Evolutionary conservation across 2,113 vertebrate genomes (phyloP).

Genomic region (Daboia siamensis): DNA sequence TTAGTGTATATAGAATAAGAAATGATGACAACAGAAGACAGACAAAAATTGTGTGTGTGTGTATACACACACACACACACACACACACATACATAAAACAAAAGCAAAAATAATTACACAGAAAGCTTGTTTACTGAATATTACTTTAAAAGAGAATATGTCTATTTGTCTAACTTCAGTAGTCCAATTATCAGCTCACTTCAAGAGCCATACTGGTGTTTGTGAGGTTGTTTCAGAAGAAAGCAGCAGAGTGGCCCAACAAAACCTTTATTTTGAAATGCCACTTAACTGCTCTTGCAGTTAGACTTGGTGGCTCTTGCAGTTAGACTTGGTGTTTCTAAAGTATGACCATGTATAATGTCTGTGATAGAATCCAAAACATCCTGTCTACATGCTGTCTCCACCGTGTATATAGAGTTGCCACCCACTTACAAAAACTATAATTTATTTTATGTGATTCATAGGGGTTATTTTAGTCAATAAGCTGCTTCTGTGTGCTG

Average conservation of each 20-base stretch:
- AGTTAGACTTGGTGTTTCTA: not conserved
- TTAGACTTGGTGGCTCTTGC: not conserved
- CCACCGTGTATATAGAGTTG: not conserved
- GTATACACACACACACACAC: too few relatives aligned
- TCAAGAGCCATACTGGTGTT: not conserved
- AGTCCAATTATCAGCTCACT: not conserved
- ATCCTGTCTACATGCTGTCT: not conserved
- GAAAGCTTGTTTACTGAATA: not conserved
- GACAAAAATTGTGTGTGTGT: too few relatives aligned
- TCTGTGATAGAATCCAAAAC: not conserved
- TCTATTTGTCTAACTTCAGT: not conserved
- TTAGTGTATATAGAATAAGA: constrained; percentile 27
- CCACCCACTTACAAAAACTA: not conserved
- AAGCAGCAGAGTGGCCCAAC: too few relatives aligned
- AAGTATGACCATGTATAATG: not conserved
- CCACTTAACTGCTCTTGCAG: not conserved
- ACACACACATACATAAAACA: too few relatives aligned
- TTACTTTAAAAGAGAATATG: not conserved
- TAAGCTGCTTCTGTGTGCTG: not conserved
- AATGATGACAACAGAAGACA: not conserved
- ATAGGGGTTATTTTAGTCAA: not conserved
- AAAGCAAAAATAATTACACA: not conserved
- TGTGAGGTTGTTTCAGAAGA: not conserved
- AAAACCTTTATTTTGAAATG: not conserved
- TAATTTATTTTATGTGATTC: not conserved